Evolutionary conservation across 2,797 vertebrate species (phyloP), one percentile per base, ranked within the genome.

Genomic region (Rhyacichthys aspro): DNA sequence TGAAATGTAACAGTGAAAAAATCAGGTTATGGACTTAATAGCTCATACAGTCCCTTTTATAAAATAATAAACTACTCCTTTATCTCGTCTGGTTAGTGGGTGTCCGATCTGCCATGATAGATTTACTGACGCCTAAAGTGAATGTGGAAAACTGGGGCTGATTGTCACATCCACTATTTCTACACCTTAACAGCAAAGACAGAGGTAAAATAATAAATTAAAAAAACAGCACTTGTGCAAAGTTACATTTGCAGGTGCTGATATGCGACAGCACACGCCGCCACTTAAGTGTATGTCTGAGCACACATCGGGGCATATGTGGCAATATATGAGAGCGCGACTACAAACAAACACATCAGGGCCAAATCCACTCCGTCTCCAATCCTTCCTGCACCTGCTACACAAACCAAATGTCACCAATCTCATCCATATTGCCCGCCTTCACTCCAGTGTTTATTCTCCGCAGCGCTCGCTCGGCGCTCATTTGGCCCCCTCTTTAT

Each of bases 291-390:
- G 55, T 63, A 61, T 76, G 59, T 70, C 46, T 18, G 59, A 69
- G 67, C 76, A 74, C 81, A 77, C 69, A 72, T 47, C 38, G 38
- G 43, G 39, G 43, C 47, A 57, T 65, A 66, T 41, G 67, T 45
- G 45, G 19, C 74, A 70, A 70, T 32, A 76, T 62, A 55, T 55
- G 17, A 11, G 32, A 43, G 55, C n/a, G 67, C 43, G 54, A 74
- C 64, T 45, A 47, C 48, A 77, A 67, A 72, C 70, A 67, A 67
- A 68, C 48, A 65, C 11, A 59, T 43, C 37, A 23, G 17, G 46
- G 9, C 47, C 18, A 18, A 18, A 62, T 43, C 62, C 37, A 34
- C 38, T 61, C 56, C 36, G 39, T 59, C 49, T 65, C 33, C 53
- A 14, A 28, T 71, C 60, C 15, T 2, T 37, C 60, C 42, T 39